Conservation (phyloP, 1,140 invertebrate genomes). For the Luehdorfia chinensis region DNA sequence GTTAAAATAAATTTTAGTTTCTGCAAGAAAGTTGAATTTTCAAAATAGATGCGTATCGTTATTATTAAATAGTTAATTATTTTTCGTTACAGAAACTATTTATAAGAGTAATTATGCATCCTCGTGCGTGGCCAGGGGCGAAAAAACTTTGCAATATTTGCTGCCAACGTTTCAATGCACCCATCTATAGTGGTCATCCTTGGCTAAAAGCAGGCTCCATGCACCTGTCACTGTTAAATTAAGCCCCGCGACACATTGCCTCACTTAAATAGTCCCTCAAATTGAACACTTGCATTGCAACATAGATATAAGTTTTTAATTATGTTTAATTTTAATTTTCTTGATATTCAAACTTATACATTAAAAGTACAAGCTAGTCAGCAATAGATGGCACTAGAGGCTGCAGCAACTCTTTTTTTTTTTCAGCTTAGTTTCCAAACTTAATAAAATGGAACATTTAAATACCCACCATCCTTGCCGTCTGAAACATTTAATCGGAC, state of each 20-base stretch:
- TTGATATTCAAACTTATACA: conserved; percentile 3
- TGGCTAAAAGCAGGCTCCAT: conserved; percentile 41
- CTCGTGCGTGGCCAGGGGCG: conserved; percentile 16
- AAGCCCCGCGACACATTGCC: conserved; percentile 57
- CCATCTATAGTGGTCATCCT: conserved; percentile 59
- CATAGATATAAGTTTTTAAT: conserved; percentile 3
- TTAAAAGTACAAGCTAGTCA: conserved; percentile 36
- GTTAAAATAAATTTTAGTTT: no score
- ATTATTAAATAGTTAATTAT: no score
- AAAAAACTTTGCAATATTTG: conserved; percentile 24
- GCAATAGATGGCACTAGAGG: conserved; percentile 59
- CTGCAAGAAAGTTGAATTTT: no score
- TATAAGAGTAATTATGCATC: conserved; percentile 53
- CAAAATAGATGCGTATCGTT: no score
- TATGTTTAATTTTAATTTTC: conserved; percentile 5
- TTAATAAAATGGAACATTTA: neutral
- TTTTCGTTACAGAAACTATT: conserved; percentile 52
- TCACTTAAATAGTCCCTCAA: conserved; percentile 57
- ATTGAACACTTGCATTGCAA: conserved; percentile 32
- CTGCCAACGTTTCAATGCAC: conserved; percentile 44
- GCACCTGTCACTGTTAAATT: conserved; percentile 68
- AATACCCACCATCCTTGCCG: no score
- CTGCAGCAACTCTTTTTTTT: conserved; percentile 14
- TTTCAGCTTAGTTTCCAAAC: conserved; percentile 17
- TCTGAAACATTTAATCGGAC: conserved; percentile 13